Evolutionary conservation across 2,888 invertebrate species (phyloP).

Genomic region (Lasiommata megera): DNA sequence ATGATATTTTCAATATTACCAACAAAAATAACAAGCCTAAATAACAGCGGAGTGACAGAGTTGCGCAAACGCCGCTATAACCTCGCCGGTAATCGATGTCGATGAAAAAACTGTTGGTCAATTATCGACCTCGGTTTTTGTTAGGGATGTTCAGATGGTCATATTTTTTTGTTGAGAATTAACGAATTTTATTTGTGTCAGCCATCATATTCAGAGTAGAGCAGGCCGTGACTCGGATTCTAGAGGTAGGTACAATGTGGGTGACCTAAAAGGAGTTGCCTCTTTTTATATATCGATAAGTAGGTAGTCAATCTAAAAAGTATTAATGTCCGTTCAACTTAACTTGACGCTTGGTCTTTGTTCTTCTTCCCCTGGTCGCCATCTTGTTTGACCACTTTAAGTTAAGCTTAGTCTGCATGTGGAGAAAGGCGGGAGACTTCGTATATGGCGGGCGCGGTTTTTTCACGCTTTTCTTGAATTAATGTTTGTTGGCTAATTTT

Average conservation of each 20-base stretch:
- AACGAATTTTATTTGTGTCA: constrained; percentile 45
- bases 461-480: no score
- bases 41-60: constrained; percentile 25
- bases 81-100: constrained; percentile 43
- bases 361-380: no score
- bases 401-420: no score
- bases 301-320: no score
- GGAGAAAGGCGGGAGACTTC: no score
- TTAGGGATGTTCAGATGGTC: constrained; percentile 59
- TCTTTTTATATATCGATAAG: not conserved
- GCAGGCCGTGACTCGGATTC: constrained; percentile 41
- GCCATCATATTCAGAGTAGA: constrained; percentile 44
- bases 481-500: no score
- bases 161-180: constrained; percentile 42
- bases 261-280: not conserved
- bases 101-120: constrained; percentile 48
- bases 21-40: not conserved
- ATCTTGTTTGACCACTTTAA: no score
- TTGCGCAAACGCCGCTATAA: constrained; percentile 42
- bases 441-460: no score
- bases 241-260: not conserved
- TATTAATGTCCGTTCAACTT: no score
- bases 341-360: no score
- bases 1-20: not conserved
- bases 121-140: constrained; percentile 56